Evolutionary conservation across 2,797 vertebrate genomes (phyloP), one percentile per base, ranked within the genome.

Genomic region (Argya squamiceps): DNA sequence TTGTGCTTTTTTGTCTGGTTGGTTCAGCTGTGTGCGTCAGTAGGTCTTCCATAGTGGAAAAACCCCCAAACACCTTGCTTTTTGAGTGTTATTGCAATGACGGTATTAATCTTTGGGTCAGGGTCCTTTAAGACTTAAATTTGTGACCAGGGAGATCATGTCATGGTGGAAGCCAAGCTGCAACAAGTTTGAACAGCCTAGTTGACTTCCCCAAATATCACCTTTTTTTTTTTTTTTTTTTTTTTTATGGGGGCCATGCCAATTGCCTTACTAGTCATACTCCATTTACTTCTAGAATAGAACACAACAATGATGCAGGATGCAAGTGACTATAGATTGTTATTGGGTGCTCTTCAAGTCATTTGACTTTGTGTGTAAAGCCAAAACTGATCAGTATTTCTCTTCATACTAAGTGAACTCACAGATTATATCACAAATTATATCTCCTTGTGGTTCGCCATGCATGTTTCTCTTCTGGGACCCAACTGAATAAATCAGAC

Each of bases 21-120:
- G 36, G 24, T 34, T 49, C 34, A 79, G 18, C 39, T 64, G 12
- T 46, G 11, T 49, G 18, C 63, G 29, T n/a, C 50, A 67, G 18
- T n/a, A 67, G 34, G 18, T 59, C 36, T 85, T 85, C 16, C 49
- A 68, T n/a, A 24, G 43, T 16, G 37, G 41, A 11, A 69, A 70
- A 49, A 75, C 22, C 0, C 0, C 12, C 2, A 1, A 5, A 9
- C 20, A 29, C 14, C 39, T 80, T 79, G 30, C 20, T 62, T 76
- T 86, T 55, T 59, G 17, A 60, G 6, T 37, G 4, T 13, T 68
- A 23, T 6, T 56, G 30, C 16, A 64, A 56, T n/a, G 3, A 71
- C 36, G 10, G 23, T 58, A 71, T 7, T 46, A 43, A 43, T 56
- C 24, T 73, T 84, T 56, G 17, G 6, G 77, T 43, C 21, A 37